These are phyloP conservation scores for Agrilus cyanescens DNA, from an alignment of 2,888 invertebrate species.

Conservation along the genomic window DNA sequence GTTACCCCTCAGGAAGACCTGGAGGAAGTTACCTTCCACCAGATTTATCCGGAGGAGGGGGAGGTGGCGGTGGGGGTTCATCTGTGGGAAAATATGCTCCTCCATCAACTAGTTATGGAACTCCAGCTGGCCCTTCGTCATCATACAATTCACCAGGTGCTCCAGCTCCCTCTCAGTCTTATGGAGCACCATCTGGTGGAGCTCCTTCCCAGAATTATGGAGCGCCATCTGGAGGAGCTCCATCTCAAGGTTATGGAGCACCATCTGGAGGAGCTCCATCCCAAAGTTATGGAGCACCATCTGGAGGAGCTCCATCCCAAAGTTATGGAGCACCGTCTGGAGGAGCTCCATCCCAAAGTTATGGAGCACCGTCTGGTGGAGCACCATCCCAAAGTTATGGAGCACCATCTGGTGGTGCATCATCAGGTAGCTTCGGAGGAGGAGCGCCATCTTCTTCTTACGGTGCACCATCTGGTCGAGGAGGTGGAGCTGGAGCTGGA, in stretches of 20 bases:
- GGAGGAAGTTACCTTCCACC: conserved; percentile 14
- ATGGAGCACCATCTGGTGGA: conserved; percentile 30
- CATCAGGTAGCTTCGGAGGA: conserved; percentile 20
- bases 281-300: conserved; percentile 30
- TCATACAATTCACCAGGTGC: conserved; percentile 29
- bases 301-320: conserved; percentile 23
- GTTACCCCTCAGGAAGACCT: conserved; percentile 14
- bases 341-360: conserved; percentile 35
- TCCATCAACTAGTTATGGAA: conserved; percentile 41
- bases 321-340: conserved; percentile 23
- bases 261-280: conserved; percentile 27
- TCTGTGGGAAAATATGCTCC: conserved; percentile 42
- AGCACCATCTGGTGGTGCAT: conserved; percentile 34
- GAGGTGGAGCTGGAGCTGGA: conserved; percentile 2
- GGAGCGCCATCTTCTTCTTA: conserved; percentile 35
- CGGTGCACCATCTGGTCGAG: conserved; percentile 26
- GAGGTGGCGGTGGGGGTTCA: conserved; percentile 19
- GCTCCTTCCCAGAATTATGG: conserved; percentile 29
- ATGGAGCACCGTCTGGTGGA: conserved; percentile 40
- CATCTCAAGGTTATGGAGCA: conserved; percentile 28
- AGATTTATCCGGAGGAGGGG: conserved; percentile 8
- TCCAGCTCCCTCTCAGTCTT: conserved; percentile 27
- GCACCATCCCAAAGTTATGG: conserved; percentile 29
- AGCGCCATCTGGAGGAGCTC: conserved; percentile 29
- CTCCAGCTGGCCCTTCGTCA: conserved; percentile 16